Evolutionary conservation across 2,797 vertebrate genomes (phyloP).

Genomic region (Eulemur rubriventer): DNA sequence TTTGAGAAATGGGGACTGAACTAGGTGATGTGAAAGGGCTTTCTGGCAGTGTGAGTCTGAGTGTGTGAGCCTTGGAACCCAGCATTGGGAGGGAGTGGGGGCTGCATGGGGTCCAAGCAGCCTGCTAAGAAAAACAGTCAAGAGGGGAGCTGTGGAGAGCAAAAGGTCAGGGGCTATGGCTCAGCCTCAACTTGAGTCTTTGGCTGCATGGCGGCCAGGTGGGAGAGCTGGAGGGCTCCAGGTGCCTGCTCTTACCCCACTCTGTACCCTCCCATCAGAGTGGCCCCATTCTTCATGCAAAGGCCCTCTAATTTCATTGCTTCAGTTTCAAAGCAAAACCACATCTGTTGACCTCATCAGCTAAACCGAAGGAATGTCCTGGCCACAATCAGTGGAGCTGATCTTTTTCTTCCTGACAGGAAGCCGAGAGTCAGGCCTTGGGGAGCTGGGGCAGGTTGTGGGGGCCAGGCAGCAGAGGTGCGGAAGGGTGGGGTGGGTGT

Average conservation of each 20-base stretch:
- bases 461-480: neutral
- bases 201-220: neutral
- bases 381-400: neutral
- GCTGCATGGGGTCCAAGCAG: neutral
- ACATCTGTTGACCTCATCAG: neutral
- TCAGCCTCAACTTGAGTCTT: neutral
- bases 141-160: neutral
- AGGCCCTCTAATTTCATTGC: neutral
- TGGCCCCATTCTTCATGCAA: neutral
- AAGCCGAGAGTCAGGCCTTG: neutral
- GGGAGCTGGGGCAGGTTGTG: neutral
- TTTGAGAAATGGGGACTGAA: neutral
- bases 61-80: neutral
- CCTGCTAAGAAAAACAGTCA: neutral
- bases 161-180: neutral
- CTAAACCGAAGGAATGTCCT: neutral
- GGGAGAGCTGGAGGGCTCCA: neutral
- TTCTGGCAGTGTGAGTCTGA: neutral
- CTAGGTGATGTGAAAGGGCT: neutral
- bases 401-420: constrained; percentile 14
- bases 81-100: neutral
- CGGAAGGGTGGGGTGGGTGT: neutral
- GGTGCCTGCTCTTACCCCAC: neutral
- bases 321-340: neutral
- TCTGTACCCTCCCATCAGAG: neutral